Evolutionary conservation across 2,113 vertebrate species (phyloP), one percentile per base, ranked within the genome.

Genomic region (Corythornis cristatus): DNA sequence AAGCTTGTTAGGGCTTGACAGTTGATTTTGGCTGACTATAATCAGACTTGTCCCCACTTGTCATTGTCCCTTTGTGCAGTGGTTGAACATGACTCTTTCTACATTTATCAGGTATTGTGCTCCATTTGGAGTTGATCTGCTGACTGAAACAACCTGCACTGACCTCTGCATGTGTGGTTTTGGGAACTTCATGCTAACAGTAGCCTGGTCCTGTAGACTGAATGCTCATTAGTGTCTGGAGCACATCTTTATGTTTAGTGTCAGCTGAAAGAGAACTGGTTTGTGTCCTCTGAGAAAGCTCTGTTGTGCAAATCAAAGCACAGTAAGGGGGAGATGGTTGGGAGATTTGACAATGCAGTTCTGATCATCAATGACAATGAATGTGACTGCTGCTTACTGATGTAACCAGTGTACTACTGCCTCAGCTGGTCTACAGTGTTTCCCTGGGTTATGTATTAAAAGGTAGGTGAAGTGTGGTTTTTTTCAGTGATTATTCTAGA

Each of bases 21-120:
- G 85, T 88, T 95, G 94, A 88, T 92, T 96, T 95, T 93, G 89
- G 85, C 91, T 95, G 94, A 86, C 91, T 93, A 57, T 93, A 96
- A 92, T 93, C 89, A 95, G 62, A 82, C 72, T 93, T 85, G 86
- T 95, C 81, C 91, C 84, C 78, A 92, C 95, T 94, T 92, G 93
- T 96, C 96, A 96, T 77, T 96, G 95, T 95, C 93, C 89, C 61
- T 88, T 86, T 78, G 75, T 92, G 91, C 75, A 48, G 79, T 42
- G 37, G 82, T 88, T 91, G 79, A 85, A 74, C 87, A 93, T 71
- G 76, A 64, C n/a, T 87, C 84, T 95, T 67, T 35, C 67, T 74
- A 58, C 78, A 66, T 83, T 83, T 73, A 88, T 56, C 64, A 88
- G 71, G 85, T 8, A 80, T 54, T 18, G 19, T 58, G 51, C 35